Conservation (phyloP, 2,797 vertebrate species). For the Takifugu ocellatus region DNA sequence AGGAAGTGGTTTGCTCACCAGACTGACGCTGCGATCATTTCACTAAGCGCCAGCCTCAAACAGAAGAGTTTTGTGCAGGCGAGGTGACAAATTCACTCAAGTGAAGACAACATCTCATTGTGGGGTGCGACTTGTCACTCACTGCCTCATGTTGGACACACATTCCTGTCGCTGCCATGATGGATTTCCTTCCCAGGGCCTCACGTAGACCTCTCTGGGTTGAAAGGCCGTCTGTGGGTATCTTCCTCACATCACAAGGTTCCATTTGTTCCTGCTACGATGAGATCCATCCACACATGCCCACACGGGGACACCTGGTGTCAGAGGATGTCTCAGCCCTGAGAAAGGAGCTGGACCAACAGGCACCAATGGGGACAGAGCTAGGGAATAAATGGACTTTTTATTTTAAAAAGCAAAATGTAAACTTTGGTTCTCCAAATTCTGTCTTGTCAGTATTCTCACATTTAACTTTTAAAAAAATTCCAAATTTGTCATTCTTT, state of each 20-base stretch:
- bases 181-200: constrained; percentile 68
- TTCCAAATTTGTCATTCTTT: too few species aligned
- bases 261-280: constrained; percentile 67
- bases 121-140: constrained; percentile 50
- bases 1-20: constrained; percentile 73
- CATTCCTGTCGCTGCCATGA: constrained; percentile 58
- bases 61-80: constrained; percentile 10
- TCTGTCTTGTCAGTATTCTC: too few species aligned
- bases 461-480: too few species aligned
- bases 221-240: constrained; percentile 48
- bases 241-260: constrained; percentile 65
- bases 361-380: too few species aligned
- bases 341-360: constrained; percentile 24
- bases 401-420: too few species aligned
- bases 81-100: constrained; percentile 25
- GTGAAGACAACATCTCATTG: constrained; percentile 38
- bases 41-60: constrained; percentile 18
- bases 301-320: constrained; percentile 60
- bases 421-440: too few species aligned
- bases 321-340: constrained; percentile 61
- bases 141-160: constrained; percentile 55
- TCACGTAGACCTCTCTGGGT: constrained; percentile 64
- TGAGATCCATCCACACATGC: constrained; percentile 53
- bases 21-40: constrained; percentile 25
- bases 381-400: too few species aligned